Conservation (phyloP, 2,888 invertebrate genomes). For the Lycocerus yunnanus region DNA sequence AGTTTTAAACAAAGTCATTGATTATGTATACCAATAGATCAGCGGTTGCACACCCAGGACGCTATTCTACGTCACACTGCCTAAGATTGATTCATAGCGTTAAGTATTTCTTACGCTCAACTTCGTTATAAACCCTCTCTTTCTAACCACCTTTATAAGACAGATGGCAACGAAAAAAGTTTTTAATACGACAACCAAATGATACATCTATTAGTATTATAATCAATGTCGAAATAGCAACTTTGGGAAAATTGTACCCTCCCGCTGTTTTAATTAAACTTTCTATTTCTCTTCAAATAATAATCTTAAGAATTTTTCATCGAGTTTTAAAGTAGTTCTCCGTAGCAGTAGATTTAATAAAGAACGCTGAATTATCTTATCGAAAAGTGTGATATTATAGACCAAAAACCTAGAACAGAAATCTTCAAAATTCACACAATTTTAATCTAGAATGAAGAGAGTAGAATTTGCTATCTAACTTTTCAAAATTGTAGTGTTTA, state of each 20-base stretch:
- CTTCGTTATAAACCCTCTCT: too few species aligned
- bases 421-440: slow-evolving; percentile 10
- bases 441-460: slow-evolving; percentile 1
- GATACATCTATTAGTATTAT: not conserved
- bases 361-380: slow-evolving; percentile 1
- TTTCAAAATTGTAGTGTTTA: not conserved
- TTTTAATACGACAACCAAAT: too few species aligned
- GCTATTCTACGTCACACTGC: too few species aligned
- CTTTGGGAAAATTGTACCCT: not conserved
- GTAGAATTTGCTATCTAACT: not conserved
- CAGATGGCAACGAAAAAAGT: too few species aligned
- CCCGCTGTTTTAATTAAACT: not conserved
- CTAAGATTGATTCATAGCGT: too few species aligned
- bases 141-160: too few species aligned
- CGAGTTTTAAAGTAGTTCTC: not conserved
- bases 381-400: slow-evolving; percentile 15
- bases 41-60: too few species aligned
- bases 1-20: not conserved
- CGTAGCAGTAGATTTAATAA: not conserved
- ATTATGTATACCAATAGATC: not conserved
- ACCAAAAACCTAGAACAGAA: slow-evolving; percentile 9
- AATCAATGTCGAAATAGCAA: not conserved
- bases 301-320: not conserved
- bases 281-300: not conserved
- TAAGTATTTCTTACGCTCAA: too few species aligned